phyloP scores from a whole-genome alignment of 2,797 vertebrate species.

The Pyrocephalus nanus region DNA sequence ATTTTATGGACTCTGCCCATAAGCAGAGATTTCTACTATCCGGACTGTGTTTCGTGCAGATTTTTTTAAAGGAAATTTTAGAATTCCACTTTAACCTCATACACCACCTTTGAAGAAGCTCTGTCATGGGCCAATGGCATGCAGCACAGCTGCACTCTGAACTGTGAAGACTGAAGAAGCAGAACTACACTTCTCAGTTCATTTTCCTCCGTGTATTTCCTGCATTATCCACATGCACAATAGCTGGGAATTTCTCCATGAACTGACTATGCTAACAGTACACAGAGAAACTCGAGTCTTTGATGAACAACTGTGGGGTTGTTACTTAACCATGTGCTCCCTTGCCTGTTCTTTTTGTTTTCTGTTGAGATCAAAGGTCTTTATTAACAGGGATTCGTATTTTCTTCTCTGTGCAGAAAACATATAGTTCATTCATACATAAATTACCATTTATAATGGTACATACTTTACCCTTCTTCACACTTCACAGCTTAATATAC shows the following conservation, averaged over 20 bases:
- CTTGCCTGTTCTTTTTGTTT: background rate
- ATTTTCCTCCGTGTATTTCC: background rate
- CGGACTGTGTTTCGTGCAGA: background rate
- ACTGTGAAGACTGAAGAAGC: background rate
- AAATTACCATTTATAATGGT: background rate
- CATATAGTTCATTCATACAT: background rate
- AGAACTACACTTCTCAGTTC: background rate
- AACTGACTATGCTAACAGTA: background rate
- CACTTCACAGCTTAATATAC: background rate
- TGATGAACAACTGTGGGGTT: background rate
- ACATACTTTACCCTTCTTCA: background rate
- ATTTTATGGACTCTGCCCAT: background rate
- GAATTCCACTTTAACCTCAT: background rate
- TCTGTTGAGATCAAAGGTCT: background rate
- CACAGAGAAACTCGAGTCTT: background rate
- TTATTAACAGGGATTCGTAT: background rate
- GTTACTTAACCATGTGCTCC: background rate
- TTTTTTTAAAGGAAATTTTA: background rate
- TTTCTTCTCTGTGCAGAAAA: background rate
- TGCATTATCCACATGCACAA: background rate
- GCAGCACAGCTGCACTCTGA: background rate
- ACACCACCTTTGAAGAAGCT: background rate
- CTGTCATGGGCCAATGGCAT: background rate
- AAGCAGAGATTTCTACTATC: background rate
- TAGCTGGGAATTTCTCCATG: background rate